phyloP scores from a whole-genome alignment of 2,797 vertebrate genomes.

The Aplochiton taeniatus region DNA sequence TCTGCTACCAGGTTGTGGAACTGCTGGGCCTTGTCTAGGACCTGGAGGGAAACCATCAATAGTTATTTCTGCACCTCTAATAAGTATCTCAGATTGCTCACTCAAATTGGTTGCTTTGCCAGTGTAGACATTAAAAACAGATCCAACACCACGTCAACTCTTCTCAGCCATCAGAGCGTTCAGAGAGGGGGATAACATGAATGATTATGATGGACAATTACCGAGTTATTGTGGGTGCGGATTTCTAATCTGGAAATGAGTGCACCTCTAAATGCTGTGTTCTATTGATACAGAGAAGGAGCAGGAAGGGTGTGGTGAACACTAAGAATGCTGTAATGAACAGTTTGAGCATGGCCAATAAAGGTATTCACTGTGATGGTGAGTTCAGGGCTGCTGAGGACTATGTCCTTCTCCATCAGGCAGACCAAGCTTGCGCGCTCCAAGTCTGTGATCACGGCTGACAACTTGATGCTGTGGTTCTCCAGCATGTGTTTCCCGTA shows the following conservation, averaged over 20 bases:
- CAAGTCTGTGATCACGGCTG: constrained; percentile 57
- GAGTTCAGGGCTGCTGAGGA: constrained; percentile 66
- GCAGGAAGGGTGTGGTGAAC: not conserved
- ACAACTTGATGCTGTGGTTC: constrained; percentile 73
- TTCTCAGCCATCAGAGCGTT: not conserved
- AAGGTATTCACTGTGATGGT: constrained; percentile 63
- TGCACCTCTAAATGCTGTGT: too few relatives aligned
- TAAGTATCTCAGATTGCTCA: not conserved
- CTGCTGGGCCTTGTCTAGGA: not conserved
- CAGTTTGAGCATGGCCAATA: not conserved
- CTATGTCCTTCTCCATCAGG: constrained; percentile 72
- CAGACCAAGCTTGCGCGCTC: constrained; percentile 19
- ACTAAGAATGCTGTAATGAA: not conserved
- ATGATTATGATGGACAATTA: too few relatives aligned
- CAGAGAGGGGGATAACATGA: too few relatives aligned
- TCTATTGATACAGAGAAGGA: not conserved
- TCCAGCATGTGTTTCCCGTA: constrained; percentile 64
- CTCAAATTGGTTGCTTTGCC: not conserved
- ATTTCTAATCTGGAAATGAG: too few relatives aligned
- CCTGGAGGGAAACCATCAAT: not conserved
- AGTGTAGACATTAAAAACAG: not conserved
- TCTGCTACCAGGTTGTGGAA: constrained; percentile 18
- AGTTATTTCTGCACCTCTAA: not conserved
- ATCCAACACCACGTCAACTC: too few relatives aligned
- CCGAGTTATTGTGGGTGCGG: too few relatives aligned